Base-by-base conservation (phyloP, 1,140 invertebrate species). In the Orius insidiosus region DNA sequence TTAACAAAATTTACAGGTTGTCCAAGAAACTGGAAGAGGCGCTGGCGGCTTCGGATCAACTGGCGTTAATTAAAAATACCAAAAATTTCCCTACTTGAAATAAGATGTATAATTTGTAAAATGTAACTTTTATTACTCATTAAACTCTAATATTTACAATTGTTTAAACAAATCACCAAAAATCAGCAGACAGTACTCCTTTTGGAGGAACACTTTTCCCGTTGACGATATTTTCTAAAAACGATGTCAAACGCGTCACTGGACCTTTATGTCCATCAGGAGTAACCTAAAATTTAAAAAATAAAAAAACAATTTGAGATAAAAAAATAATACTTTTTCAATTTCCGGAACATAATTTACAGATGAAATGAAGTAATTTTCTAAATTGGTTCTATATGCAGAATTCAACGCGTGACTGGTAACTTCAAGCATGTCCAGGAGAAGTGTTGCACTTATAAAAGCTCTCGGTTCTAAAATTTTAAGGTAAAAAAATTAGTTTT, bases 31-130 rank as follows among this genome's bases (percentile, higher is more conserved):
- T 4, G 70, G 69, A 19, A 70, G 87, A 54, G 86, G 84, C 8
- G 73, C 69, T 46, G 75, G 69, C 40, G 88, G 87, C 30, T 92
- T 90, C 68, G 87, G 87, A 15, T 92, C 86, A 2, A 88, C 87
- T 33, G 86, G 87, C 42, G 71, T 61, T 34, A 70, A 80, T 53
- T 76, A 65, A 65, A 15, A 51, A n/a, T 6, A 14, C 10, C 10
- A 19, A 16, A 5, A 36, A 56, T 52, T 44, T 30, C 7, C 24
- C 24, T n/a, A n/a, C n/a, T n/a, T n/a, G n/a, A n/a, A n/a, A n/a
- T 24, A 24, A 24, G 24, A 24, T 24, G 24, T 24, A 24, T 7
- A 24, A 24, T 4, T 24, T 24, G 24, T 24, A 24, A 24, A 24
- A 24, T 24, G 24, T 4, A 7, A 24, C 24, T 35, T 19, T 16